phyloP scores from a whole-genome alignment of 2,113 vertebrate species.

The Melanerpes aurifrons region DNA sequence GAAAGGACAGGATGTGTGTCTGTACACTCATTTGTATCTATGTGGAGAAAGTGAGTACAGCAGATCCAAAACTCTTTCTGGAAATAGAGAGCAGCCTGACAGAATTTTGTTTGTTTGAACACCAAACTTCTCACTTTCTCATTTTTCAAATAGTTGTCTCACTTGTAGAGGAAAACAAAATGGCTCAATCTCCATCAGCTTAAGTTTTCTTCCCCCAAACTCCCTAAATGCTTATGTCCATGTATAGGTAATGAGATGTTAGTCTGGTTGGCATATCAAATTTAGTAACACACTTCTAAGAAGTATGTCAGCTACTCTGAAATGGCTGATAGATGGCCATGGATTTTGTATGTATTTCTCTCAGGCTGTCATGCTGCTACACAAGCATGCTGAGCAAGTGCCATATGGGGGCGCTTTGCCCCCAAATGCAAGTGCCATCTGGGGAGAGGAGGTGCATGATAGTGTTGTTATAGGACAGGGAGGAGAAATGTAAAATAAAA shows the following conservation, averaged over 20 bases:
- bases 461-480: not conserved
- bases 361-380: not conserved
- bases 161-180: not conserved
- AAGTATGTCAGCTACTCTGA: not conserved
- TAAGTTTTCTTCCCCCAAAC: not conserved
- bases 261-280: not conserved
- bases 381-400: not conserved
- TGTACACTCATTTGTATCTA: conserved; percentile 89
- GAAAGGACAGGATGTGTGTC: conserved; percentile 92
- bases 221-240: not conserved
- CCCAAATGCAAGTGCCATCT: not conserved
- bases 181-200: not conserved
- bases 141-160: not conserved
- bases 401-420: too few relatives aligned
- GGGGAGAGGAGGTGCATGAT: not conserved
- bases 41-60: conserved; percentile 93
- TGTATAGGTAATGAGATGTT: not conserved
- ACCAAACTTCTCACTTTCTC: not conserved
- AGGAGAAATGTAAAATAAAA: not conserved
- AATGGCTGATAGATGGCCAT: not conserved
- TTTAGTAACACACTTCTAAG: not conserved
- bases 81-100: not conserved
- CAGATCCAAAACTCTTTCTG: not conserved
- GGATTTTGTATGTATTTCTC: not conserved
- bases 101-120: not conserved